Evolutionary conservation across 1,140 invertebrate genomes (phyloP), one percentile per base, ranked within the genome.

Genomic region (Drosophila pseudoobscura): DNA sequence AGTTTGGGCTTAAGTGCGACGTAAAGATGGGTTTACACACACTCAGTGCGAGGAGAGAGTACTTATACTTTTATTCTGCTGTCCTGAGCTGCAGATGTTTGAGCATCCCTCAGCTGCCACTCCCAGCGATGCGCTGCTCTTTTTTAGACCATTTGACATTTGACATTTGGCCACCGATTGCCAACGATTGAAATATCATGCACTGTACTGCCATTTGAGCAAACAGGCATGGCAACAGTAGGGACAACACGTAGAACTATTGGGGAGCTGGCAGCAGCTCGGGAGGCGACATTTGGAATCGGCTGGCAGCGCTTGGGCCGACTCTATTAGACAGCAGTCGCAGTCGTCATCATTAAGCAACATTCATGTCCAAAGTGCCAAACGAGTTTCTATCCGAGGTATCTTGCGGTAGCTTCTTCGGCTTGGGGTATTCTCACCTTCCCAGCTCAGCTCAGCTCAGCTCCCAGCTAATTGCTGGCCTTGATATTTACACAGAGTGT

Each of bases 401-500:
- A 20, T 66, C 71, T 59, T 46, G 29, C 53, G 45, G 29, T 61
- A 77, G 74, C 52, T 24, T 68, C 78, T 73, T 74, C 69, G 43
- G 59, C 61, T 47, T 29, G n/a, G 41, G 35, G 52, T 35, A 52
- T 63, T 69, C 65, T 82, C 79, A 65, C 80, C 79, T 82, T 70
- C 70, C 69, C 75, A 83, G 20, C 20, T 20, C 75, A 83, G 70
- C 79, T 83, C 17, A 17, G 17, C 17, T 17, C 17, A 17, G 17
- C 17, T 17, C 17, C 17, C 17, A 17, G 70, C 79, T 83, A 82
- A 83, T 82, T 82, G 79, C 60, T 17, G 64, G 79, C 79, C 79
- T 82, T 82, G 79, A 82, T 82, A 82, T 82, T 82, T 83, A 83
- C 79, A 82, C 65, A 65, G 68, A 70, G 78, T 39, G 35, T 63